These are phyloP conservation scores for Notothenia coriiceps DNA, from an alignment of 2,113 vertebrate species.

Conservation along the genomic window DNA sequence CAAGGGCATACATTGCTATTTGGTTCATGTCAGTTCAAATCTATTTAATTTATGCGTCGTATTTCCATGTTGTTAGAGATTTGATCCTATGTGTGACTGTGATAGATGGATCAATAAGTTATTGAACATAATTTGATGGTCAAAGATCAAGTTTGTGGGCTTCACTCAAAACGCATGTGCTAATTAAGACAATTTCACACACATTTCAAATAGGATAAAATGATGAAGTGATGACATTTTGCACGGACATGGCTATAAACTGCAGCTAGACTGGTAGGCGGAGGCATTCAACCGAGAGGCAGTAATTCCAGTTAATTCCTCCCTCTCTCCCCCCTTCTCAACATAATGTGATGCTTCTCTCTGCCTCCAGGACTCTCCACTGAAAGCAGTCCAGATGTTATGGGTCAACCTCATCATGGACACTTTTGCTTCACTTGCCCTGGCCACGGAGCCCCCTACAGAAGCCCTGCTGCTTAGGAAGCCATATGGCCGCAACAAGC, in stretches of 20 bases:
- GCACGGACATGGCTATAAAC: too few relatives aligned
- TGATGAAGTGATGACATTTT: too few relatives aligned
- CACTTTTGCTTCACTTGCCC: constrained; percentile 96
- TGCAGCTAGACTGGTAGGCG: too few relatives aligned
- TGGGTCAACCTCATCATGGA: constrained; percentile 99
- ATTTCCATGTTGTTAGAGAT: constrained; percentile 4
- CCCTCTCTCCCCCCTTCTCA: background rate
- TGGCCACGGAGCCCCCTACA: constrained; percentile 98
- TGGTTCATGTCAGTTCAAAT: background rate
- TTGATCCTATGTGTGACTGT: background rate
- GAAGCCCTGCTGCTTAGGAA: constrained; percentile 95
- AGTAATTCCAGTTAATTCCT: background rate
- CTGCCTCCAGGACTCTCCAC: constrained; percentile 91
- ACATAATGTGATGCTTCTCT: background rate
- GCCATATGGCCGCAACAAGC: constrained; percentile 99
- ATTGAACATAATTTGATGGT: too few relatives aligned
- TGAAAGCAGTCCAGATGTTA: constrained; percentile 99
- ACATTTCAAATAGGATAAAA: too few relatives aligned
- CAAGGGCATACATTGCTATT: background rate
- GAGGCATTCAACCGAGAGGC: too few relatives aligned
- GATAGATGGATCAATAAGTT: background rate
- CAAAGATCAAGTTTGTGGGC: too few relatives aligned
- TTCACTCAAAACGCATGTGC: too few relatives aligned
- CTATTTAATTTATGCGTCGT: background rate
- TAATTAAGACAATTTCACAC: too few relatives aligned